These are phyloP conservation scores for Leucania comma DNA, from an alignment of 2,888 invertebrate genomes.

Conservation along the genomic window DNA sequence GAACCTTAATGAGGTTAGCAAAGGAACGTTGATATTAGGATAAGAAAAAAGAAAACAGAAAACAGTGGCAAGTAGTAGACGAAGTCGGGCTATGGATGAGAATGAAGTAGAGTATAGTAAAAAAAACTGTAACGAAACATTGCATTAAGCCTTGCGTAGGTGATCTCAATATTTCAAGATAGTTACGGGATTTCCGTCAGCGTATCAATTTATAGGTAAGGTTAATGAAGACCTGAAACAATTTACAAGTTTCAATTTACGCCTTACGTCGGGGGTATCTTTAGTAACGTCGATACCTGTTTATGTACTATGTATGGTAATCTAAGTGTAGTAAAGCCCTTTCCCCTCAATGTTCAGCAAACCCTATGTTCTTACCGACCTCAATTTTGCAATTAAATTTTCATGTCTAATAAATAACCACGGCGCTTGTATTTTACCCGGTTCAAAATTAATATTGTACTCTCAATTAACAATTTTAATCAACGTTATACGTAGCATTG, in stretches of 20 bases:
- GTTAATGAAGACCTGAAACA: conserved; percentile 13
- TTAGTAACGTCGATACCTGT: neutral
- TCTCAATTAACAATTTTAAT: conserved; percentile 26
- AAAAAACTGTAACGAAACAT: too few relatives aligned
- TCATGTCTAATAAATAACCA: neutral
- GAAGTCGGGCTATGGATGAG: too few relatives aligned
- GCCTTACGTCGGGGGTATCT: neutral
- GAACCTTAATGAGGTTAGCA: neutral
- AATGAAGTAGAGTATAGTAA: too few relatives aligned
- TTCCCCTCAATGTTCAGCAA: neutral
- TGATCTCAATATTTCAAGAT: neutral
- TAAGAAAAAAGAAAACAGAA: too few relatives aligned
- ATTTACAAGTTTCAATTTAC: neutral
- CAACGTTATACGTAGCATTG: neutral
- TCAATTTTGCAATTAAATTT: neutral
- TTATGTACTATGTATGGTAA: neutral
- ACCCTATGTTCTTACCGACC: neutral
- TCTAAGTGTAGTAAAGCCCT: neutral
- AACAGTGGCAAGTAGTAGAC: too few relatives aligned
- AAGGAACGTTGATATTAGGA: neutral
- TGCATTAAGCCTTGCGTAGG: too few relatives aligned
- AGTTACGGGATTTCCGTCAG: neutral
- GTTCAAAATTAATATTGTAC: conserved; percentile 4
- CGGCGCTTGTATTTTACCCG: neutral
- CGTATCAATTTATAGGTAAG: conserved; percentile 28